Base-by-base conservation (phyloP, 2,888 invertebrate genomes). In the Exocentrus adspersus region DNA sequence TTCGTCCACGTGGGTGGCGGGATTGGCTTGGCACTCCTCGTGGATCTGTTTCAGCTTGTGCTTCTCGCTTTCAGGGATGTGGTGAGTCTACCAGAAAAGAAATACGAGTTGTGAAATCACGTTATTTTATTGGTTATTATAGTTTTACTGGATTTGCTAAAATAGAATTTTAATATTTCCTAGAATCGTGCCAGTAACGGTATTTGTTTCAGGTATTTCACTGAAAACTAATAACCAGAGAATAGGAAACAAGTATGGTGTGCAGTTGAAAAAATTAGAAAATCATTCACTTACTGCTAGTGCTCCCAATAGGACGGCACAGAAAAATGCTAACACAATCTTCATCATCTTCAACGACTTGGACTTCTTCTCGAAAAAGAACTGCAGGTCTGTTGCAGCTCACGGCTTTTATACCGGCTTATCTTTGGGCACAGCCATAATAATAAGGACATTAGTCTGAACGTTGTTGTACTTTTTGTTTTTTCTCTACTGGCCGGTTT, bases 1-100 rank as follows among this genome's bases (percentile, higher is more conserved):
- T 14, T 53, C 53, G 42, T 53, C 24, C 1, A 6, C 53, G 21
- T 53, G 21, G 2, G 53, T 53, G 7, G 41, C 41, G 0, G 53
- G 20, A 9, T 53, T 42, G 19, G 53, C 3, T 6, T 53, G 53
- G 53, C 53, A 53, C 1, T 19, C 6, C 1, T 42, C 42, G 12
- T 53, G 42, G 5, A 53, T 14, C 2, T 42, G 10, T 9, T 24
- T 53, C 1, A 53, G 10, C 2, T 16, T 14, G 6, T 20, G 53
- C 16, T 21, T 53, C 10, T 53, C 53, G 1, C 10, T 24, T 9
- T 21, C 53, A 20, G 53, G 37, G 1, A 53, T 16, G 12, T 42
- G 12, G 6, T 12, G 7, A 14, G 53, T 42, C 42, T 53, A 14
- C 12, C 6, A 6, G 12, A 30, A 19, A 51, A 51, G n/a, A 6